Percentiles rank a stretch among this genome's conserved stretches.
Evolutionary conservation across 2,797 vertebrate genomes (phyloP).

Genomic region (Danio jaintianensis): DNA sequence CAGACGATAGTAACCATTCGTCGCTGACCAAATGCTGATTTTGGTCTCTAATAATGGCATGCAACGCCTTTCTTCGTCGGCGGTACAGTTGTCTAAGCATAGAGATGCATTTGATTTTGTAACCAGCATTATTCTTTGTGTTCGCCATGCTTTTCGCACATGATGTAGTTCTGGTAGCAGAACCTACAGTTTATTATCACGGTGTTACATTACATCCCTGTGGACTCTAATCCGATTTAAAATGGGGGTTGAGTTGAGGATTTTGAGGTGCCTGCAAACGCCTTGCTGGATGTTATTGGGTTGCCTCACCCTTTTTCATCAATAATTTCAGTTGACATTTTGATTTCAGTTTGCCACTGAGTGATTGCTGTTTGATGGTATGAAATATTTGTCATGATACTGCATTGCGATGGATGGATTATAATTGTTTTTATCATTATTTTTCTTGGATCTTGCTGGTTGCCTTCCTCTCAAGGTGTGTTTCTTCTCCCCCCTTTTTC

Average conservation of each 20-base stretch:
- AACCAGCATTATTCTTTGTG: neutral
- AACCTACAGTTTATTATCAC: constrained; percentile 18
- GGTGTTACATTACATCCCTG: constrained; percentile 37
- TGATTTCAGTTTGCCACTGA: neutral
- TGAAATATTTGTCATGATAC: neutral
- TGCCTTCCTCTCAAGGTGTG: too few relatives aligned
- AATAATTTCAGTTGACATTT: neutral
- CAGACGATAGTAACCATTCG: neutral
- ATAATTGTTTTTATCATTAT: too few relatives aligned
- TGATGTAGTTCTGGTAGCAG: neutral
- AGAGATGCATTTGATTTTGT: neutral
- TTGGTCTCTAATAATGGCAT: neutral
- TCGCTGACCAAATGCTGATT: neutral
- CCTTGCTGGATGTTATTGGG: neutral
- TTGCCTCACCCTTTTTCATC: neutral
- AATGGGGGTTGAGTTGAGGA: constrained; percentile 37
- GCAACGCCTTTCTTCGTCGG: neutral
- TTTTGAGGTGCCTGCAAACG: neutral
- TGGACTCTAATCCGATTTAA: constrained; percentile 47
- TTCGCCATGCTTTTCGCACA: neutral
- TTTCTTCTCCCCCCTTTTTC: too few relatives aligned
- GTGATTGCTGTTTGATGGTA: neutral
- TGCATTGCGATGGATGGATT: neutral
- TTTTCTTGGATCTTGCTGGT: too few relatives aligned
- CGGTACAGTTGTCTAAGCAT: neutral